These are phyloP conservation scores for Trachelus tabidus DNA, from an alignment of 2,888 invertebrate species.

Conservation along the genomic window DNA sequence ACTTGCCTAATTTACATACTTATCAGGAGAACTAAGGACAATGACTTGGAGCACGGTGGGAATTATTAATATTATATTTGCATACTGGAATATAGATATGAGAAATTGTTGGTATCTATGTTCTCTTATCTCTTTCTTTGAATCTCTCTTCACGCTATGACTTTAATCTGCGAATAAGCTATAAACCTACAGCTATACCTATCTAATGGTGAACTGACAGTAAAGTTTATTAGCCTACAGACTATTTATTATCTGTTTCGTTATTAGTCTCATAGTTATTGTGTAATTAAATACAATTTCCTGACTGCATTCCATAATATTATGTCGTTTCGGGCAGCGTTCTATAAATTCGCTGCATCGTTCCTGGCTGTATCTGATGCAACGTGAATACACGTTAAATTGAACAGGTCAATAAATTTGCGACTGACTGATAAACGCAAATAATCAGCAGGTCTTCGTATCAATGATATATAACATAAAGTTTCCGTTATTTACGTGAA, in stretches of 20 bases:
- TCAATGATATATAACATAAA: neutral
- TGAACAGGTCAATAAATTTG: neutral
- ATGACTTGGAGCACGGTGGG: neutral
- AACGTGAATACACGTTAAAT: neutral
- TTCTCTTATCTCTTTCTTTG: slow-evolving; percentile 8
- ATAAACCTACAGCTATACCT: slow-evolving; percentile 2
- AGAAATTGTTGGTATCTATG: neutral
- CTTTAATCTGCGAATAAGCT: neutral
- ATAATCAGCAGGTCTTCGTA: neutral
- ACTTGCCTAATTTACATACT: neutral
- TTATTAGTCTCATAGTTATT: slow-evolving; percentile 30
- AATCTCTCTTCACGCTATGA: slow-evolving; percentile 1
- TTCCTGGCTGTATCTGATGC: neutral
- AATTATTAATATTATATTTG: neutral
- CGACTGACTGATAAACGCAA: neutral
- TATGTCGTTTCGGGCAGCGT: neutral
- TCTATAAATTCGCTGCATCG: neutral
- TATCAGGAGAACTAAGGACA: neutral
- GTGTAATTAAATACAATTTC: slow-evolving; percentile 20
- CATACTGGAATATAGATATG: neutral
- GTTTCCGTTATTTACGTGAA: neutral
- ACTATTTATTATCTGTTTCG: slow-evolving; percentile 19
- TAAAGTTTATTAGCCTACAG: slow-evolving; percentile 32
- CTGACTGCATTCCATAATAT: neutral
- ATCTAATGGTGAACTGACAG: slow-evolving; percentile 12